Evolutionary conservation across 2,888 invertebrate species (phyloP), one percentile per base, ranked within the genome.

Genomic region (Cylloceria caligata): DNA sequence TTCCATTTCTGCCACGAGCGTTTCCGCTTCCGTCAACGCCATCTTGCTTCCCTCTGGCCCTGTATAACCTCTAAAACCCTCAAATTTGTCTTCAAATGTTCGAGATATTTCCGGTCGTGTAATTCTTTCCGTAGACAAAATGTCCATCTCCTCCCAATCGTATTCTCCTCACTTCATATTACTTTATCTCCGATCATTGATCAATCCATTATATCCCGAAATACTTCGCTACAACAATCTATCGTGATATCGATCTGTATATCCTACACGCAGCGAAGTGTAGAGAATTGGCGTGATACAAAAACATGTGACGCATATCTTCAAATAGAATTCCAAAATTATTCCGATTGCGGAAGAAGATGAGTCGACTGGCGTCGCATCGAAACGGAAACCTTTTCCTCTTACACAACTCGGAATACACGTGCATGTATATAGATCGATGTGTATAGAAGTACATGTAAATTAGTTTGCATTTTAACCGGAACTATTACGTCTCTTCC

Each of bases 401-500:
- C 57, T n/a, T 6, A 16, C 9, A 7, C 19, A 3, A n/a, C 19
- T 21, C 6, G 19, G 6, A 16, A 7, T 24, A 24, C 36, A 39
- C 5, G n/a, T 36, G n/a, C 16, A 57, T 7, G 34, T 21, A 27
- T 39, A 4, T 6, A 73, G 0, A 3, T 13, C 24, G 52, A 2
- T 24, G 4, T 11, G 11, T 24, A 9, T n/a, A n/a, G 21, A 21
- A 72, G 30, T 47, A 7, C 47, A 24, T 45, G 34, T 49, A 62
- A 36, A 49, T 49, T 73, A 49, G 49, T 62, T 36, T 62, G 72
- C 62, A 73, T 73, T 62, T 73, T 62, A 60, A 34, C 11, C 24
- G n/a, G 34, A 24, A 21, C 72, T 34, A 11, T n/a, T 62, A 34
- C 62, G 19, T 62, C 24, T 34, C 24, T 13, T 1, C 24, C 65